These are phyloP conservation scores for Coracias cyanogaster DNA, from an alignment of 2,797 vertebrate species.

Conservation along the genomic window DNA sequence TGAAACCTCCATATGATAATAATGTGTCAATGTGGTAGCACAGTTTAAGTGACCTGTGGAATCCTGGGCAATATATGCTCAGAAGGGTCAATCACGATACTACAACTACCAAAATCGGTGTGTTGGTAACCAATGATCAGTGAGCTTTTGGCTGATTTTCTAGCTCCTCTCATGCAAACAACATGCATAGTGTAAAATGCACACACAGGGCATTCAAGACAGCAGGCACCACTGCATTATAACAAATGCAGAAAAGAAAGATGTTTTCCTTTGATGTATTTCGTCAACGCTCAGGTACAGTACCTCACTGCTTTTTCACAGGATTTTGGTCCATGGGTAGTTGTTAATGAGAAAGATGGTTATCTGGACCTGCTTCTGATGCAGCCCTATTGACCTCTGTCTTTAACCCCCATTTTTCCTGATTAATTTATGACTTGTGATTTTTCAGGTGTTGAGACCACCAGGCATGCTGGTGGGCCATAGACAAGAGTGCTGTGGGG, in stretches of 20 bases:
- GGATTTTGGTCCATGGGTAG: background rate
- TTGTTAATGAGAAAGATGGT: background rate
- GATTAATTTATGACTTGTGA: background rate
- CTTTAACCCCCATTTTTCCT: background rate
- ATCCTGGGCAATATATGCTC: background rate
- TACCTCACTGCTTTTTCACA: background rate
- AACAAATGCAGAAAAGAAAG: background rate
- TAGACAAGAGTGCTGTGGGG: background rate
- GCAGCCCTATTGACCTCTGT: background rate
- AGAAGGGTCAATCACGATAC: background rate
- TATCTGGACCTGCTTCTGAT: background rate
- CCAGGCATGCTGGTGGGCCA: background rate
- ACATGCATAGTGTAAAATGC: background rate
- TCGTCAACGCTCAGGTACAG: background rate
- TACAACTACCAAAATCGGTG: background rate
- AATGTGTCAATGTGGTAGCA: background rate
- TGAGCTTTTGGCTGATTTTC: background rate
- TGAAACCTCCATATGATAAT: background rate
- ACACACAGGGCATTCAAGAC: background rate
- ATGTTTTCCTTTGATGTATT: background rate
- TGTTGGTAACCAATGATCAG: background rate
- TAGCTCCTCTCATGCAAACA: background rate
- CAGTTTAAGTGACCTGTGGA: background rate
- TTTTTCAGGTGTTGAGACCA: background rate
- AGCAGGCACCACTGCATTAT: background rate